Evolutionary conservation across 2,797 vertebrate species (phyloP), one percentile per base, ranked within the genome.

Genomic region (Ctenosaura bakeri): DNA sequence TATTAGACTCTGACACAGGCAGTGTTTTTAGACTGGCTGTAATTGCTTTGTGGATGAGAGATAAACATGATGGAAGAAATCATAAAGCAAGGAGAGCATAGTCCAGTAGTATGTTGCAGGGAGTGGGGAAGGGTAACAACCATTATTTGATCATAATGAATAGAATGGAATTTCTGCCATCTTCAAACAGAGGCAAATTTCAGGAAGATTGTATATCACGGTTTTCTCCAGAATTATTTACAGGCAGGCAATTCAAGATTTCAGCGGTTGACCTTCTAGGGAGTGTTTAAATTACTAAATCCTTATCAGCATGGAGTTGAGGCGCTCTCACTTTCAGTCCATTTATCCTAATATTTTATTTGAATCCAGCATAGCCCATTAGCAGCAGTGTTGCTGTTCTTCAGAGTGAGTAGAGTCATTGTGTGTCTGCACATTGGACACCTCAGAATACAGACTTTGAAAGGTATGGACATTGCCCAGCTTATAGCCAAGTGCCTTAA

Each of bases 231-330:
- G 35, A 32, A 46, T 90, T 90, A 0, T 86, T 93, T 93, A 82
- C 52, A 87, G 89, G 76, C 1, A 86, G 8, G 42, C 73, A 91
- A 66, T 92, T 93, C 38, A 90, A 62, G 85, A 88, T 56, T 81
- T 89, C 62, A 62, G 88, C 14, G 54, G 81, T 8, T 90, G 85
- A 93, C 29, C 69, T 91, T 56, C 79, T 64, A 54, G 78, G 59
- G n/a, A 91, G 62, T 22, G 4, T 88, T 93, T 92, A 93, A 93
- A 95, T 93, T 77, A 87, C 85, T 1, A 50, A 90, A 22, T 5
- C 38, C 10, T 93, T 93, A 92, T 87, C 92, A 90, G 62, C 0
- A 0, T 46, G 2, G 74, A 46, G 50, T 38, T 52, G 81, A 91
- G n/a, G 14, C 90, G 77, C 56, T 84, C 64, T 66, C 71, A 32